Conservation (phyloP, 2,888 invertebrate genomes). For the Calliphora vomitoria region DNA sequence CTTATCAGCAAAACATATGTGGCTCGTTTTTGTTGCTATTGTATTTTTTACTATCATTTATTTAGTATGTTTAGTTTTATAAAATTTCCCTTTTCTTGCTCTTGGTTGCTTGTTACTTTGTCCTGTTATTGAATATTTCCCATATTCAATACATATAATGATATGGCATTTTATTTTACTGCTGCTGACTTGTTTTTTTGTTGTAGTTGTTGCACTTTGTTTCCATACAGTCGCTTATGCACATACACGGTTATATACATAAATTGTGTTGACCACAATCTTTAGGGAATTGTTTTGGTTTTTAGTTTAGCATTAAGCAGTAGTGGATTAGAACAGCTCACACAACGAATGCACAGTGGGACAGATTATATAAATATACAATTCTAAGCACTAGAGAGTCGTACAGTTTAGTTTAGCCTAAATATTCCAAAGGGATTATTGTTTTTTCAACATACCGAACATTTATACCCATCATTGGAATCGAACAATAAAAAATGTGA, state of each 20-base stretch:
- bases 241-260: background rate
- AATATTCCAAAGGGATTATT: no score
- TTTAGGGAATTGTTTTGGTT: slow-evolving; percentile 31
- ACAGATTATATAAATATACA: background rate
- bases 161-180: slow-evolving; percentile 79
- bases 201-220: background rate
- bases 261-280: slow-evolving; percentile 32
- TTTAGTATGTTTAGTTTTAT: background rate
- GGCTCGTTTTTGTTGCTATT: slow-evolving; percentile 71
- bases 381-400: no score
- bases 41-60: slow-evolving; percentile 39
- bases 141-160: slow-evolving; percentile 79
- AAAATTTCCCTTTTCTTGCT: slow-evolving; percentile 10
- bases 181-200: slow-evolving; percentile 44
- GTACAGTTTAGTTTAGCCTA: no score
- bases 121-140: background rate
- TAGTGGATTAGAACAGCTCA: background rate
- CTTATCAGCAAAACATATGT: slow-evolving; percentile 78
- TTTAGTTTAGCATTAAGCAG: background rate
- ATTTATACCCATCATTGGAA: no score
- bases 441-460: no score
- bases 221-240: background rate
- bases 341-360: background rate
- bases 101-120: background rate
- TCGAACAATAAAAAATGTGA: no score